Evolutionary conservation across 2,797 vertebrate species (phyloP).

Genomic region (Cryptoblepharus egeriae): DNA sequence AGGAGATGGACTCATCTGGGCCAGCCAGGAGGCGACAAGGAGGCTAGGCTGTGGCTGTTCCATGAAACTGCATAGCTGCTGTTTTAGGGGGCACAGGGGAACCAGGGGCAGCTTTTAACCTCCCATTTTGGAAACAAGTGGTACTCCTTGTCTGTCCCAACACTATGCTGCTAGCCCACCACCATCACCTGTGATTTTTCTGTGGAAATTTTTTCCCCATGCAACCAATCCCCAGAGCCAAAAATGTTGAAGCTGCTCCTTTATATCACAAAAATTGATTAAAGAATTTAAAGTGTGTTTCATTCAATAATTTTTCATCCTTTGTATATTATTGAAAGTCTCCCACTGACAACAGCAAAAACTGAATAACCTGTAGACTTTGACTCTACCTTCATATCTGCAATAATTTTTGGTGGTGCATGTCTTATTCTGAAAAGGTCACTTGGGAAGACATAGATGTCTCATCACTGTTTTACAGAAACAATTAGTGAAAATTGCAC

Average conservation of each 20-base stretch:
- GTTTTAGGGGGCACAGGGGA: too few relatives aligned
- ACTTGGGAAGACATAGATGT: constrained; percentile 26
- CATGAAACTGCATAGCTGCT: too few relatives aligned
- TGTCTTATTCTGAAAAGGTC: constrained; percentile 28
- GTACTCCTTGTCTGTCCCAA: too few relatives aligned
- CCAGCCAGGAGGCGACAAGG: too few relatives aligned
- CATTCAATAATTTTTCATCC: not conserved
- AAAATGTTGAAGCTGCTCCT: not conserved
- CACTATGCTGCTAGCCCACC: too few relatives aligned
- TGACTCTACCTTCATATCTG: constrained; percentile 18
- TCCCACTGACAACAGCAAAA: not conserved
- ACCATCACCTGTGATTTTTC: too few relatives aligned
- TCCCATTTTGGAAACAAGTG: too few relatives aligned
- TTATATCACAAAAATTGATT: not conserved
- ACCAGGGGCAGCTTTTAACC: too few relatives aligned
- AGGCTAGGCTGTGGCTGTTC: too few relatives aligned
- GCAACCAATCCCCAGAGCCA: too few relatives aligned
- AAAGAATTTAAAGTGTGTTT: not conserved
- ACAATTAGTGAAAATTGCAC: constrained; percentile 29
- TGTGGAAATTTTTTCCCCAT: too few relatives aligned
- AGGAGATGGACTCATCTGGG: too few relatives aligned
- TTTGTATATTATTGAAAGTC: not conserved
- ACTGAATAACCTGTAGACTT: constrained; percentile 17
- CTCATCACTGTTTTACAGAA: constrained; percentile 17
- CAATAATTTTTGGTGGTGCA: not conserved